phyloP scores from a whole-genome alignment of 2,797 vertebrate species.

The Rhodeus uyekii region DNA sequence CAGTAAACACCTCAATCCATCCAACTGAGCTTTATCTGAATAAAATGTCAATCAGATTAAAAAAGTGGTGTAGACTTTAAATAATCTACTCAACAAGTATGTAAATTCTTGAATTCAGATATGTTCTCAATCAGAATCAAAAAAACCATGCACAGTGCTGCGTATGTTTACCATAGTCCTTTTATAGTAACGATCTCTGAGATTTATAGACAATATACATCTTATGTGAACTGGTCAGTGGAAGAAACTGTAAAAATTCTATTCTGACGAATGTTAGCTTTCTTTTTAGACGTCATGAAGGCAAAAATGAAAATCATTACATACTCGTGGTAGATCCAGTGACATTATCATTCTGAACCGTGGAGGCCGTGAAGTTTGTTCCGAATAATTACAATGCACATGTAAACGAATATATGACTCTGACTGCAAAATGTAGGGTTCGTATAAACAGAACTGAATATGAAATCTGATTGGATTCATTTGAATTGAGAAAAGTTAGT shows the following conservation, averaged over 20 bases:
- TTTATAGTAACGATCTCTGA: not conserved
- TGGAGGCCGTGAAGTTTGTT: not conserved
- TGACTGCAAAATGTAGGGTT: not conserved
- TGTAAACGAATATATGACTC: not conserved
- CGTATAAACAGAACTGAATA: too few relatives aligned
- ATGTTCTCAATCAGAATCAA: not conserved
- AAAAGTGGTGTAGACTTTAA: not conserved
- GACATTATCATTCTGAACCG: not conserved
- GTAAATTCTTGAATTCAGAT: not conserved
- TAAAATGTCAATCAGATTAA: not conserved
- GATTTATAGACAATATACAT: not conserved
- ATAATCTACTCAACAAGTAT: not conserved
- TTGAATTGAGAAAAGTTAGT: not conserved
- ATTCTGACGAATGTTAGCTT: not conserved
- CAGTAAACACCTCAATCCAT: not conserved
- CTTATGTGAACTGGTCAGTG: not conserved
- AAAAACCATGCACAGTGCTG: not conserved
- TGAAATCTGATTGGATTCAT: not conserved
- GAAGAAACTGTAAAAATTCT: not conserved
- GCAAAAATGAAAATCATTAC: not conserved
- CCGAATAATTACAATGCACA: not conserved
- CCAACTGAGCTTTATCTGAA: not conserved
- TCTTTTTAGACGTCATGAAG: not conserved
- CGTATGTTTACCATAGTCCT: not conserved
- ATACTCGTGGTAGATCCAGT: not conserved